A percentile compares a stretch with the other conserved stretches of the same genome.
Evolutionary conservation across 2,113 vertebrate genomes (phyloP).

Genomic region (Chamaea fasciata): DNA sequence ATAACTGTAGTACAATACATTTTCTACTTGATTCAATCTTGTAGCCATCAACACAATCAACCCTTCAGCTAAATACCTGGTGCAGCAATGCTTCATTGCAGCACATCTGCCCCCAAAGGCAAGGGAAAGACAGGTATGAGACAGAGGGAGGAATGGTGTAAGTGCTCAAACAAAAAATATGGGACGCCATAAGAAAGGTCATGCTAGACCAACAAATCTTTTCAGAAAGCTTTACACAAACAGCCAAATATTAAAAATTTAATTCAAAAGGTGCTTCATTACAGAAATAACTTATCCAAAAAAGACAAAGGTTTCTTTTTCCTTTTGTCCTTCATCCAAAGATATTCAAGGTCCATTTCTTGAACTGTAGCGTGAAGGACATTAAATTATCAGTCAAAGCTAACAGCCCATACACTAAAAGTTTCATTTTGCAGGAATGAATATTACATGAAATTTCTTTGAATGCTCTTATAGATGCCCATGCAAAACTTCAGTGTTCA

Average conservation of each 20-base stretch:
- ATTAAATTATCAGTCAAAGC: neutral
- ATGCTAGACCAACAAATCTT: neutral
- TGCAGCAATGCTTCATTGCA: neutral
- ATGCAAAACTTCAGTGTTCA: neutral
- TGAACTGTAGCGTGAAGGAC: neutral
- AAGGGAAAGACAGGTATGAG: neutral
- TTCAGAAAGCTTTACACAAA: neutral
- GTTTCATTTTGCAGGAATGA: neutral
- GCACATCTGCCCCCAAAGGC: neutral
- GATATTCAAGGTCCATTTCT: neutral
- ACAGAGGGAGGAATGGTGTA: neutral
- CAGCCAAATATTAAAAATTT: neutral
- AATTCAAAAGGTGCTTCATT: neutral
- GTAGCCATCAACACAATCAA: neutral
- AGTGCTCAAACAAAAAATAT: neutral
- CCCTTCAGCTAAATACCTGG: neutral
- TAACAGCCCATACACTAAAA: neutral
- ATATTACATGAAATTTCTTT: neutral
- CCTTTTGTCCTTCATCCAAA: neutral
- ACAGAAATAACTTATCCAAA: neutral
- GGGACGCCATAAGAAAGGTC: neutral
- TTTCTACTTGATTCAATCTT: slow-evolving; percentile 38
- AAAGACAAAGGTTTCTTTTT: neutral
- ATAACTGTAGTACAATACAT: neutral
- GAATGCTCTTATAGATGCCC: neutral